Evolutionary conservation across 2,888 invertebrate species (phyloP).

Genomic region (Chymomyza procnemis): DNA sequence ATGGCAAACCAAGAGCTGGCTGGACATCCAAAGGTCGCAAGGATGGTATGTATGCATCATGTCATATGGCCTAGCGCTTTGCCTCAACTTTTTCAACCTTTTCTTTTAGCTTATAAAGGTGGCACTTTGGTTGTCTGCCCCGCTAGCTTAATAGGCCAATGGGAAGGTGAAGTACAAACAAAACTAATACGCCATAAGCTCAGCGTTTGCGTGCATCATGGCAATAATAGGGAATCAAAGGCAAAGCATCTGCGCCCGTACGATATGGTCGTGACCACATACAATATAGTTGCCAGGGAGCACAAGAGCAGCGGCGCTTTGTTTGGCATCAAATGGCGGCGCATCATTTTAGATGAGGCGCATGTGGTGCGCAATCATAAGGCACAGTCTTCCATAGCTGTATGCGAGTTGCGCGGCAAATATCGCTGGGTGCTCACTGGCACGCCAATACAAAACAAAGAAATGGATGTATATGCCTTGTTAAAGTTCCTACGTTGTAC

Average conservation of each 20-base stretch:
- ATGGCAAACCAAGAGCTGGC: constrained; percentile 41
- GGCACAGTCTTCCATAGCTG: constrained; percentile 85
- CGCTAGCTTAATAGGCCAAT: constrained; percentile 93
- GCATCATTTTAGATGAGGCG: constrained; percentile 95
- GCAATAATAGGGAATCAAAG: constrained; percentile 84
- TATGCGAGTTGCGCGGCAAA: constrained; percentile 80
- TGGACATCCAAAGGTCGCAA: constrained; percentile 75
- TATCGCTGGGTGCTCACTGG: constrained; percentile 93
- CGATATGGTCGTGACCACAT: constrained; percentile 94
- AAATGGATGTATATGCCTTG: constrained; percentile 88
- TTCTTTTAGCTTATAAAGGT: constrained; percentile 80
- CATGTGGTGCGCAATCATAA: constrained; percentile 94
- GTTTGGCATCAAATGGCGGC: constrained; percentile 87
- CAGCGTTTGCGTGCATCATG: constrained; percentile 88
- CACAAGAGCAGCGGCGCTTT: constrained; percentile 81
- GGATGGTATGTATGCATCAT: constrained; percentile 60
- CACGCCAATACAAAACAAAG: constrained; percentile 96
- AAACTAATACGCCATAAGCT: constrained; percentile 83
- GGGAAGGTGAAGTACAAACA: constrained; percentile 88
- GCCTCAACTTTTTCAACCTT: background rate
- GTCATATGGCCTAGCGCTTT: background rate
- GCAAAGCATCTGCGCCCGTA: constrained; percentile 83
- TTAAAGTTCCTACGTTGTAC: constrained; percentile 90
- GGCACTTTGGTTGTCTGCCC: constrained; percentile 95
- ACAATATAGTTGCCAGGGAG: constrained; percentile 85